A percentile compares a stretch with the other conserved stretches of the same genome.
Conservation (phyloP, 2,888 invertebrate genomes). For the Cloeon dipterum region DNA sequence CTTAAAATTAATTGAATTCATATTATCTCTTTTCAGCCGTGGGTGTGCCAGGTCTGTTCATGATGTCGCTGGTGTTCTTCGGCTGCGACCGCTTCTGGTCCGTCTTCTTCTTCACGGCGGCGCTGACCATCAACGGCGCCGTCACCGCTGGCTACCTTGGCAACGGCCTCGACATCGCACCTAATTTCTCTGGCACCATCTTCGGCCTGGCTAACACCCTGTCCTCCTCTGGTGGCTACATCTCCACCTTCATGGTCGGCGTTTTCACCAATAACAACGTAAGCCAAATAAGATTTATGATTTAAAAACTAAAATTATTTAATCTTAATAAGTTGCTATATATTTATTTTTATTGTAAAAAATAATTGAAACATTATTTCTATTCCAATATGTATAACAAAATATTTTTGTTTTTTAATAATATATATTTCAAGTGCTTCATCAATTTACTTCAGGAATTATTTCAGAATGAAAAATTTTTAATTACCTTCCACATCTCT, state of each 20-base stretch:
- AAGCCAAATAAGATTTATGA: constrained; percentile 15
- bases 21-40: constrained; percentile 30
- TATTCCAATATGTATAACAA: neutral
- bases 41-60: constrained; percentile 39
- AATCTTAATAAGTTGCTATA: neutral
- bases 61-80: constrained; percentile 47
- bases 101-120: constrained; percentile 52
- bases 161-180: constrained; percentile 69
- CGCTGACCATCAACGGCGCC: constrained; percentile 63
- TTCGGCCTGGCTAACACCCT: constrained; percentile 75
- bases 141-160: constrained; percentile 70
- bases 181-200: constrained; percentile 63
- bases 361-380: constrained; percentile 1
- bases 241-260: constrained; percentile 63
- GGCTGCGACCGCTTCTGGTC: constrained; percentile 47
- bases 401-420: too few relatives aligned
- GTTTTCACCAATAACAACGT: constrained; percentile 46
- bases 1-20: too few relatives aligned
- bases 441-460: too few relatives aligned
- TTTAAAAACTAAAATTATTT: constrained; percentile 1
- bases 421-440: too few relatives aligned
- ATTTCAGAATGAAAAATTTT: too few relatives aligned
- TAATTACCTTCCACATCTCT: too few relatives aligned
- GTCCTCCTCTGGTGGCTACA: constrained; percentile 59
- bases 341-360: neutral